Evolutionary conservation across 1,140 invertebrate genomes (phyloP).

Genomic region (Drosophila equinoxialis): DNA sequence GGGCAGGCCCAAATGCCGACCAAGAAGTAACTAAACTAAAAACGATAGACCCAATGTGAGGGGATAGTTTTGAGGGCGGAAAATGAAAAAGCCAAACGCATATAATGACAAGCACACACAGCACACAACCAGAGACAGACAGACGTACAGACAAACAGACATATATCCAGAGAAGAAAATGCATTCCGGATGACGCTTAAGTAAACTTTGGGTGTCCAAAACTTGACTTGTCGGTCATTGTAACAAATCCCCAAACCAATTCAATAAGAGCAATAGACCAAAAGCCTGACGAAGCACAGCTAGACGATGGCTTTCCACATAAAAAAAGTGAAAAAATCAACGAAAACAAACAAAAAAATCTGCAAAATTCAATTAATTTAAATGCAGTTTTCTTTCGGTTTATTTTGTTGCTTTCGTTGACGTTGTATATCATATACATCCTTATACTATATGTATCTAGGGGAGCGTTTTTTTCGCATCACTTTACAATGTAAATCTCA

Average conservation of each 20-base stretch:
- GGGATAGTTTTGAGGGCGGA: neutral
- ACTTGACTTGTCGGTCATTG: conserved; percentile 72
- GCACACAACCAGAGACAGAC: neutral
- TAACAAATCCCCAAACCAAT: conserved; percentile 78
- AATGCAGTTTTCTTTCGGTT: conserved; percentile 60
- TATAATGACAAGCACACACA: conserved; percentile 17
- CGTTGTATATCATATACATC: conserved; percentile 24
- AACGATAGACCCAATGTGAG: conserved; percentile 18
- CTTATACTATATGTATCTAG: conserved; percentile 13
- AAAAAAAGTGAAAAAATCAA: conserved; percentile 1
- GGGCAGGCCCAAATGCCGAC: neutral
- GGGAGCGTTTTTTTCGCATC: conserved; percentile 45
- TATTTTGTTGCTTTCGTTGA: conserved; percentile 39
- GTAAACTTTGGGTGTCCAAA: conserved; percentile 41
- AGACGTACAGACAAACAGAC: conserved; percentile 52
- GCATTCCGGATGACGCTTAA: conserved; percentile 61
- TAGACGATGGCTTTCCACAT: conserved; percentile 15
- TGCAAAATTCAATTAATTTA: conserved; percentile 79
- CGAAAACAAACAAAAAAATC: conserved; percentile 40
- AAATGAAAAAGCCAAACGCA: conserved; percentile 34
- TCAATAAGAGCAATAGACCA: conserved; percentile 74
- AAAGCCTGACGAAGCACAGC: conserved; percentile 6
- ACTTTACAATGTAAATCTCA: conserved; percentile 82
- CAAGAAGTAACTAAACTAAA: conserved; percentile 19
- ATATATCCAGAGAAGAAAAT: conserved; percentile 58